Conservation (phyloP, 2,888 invertebrate species). For the Zootermopsis nevadensis region DNA sequence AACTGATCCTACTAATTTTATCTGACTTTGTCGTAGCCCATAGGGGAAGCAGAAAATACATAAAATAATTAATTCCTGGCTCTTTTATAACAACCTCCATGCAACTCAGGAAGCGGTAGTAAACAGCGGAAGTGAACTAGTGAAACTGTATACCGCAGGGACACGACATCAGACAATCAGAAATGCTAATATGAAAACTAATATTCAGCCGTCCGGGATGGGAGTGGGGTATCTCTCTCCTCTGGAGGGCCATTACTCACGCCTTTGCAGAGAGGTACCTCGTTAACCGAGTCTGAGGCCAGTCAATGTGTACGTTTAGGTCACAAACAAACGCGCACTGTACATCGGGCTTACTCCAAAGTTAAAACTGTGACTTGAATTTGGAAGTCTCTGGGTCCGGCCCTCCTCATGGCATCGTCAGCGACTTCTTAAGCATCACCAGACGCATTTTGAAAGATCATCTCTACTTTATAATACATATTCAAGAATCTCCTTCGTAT, state of each 20-base stretch:
- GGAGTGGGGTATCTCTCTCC: background rate
- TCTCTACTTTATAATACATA: no score
- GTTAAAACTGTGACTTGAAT: no score
- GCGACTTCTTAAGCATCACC: no score
- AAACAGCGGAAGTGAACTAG: background rate
- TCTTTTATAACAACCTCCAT: conserved; percentile 8
- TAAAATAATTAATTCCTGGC: conserved; percentile 27
- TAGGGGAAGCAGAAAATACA: conserved; percentile 12
- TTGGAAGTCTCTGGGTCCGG: no score
- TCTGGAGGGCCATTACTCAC: conserved; percentile 7
- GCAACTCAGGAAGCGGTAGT: background rate
- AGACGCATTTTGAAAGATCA: no score
- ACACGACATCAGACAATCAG: background rate
- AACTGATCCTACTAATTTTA: conserved; percentile 22
- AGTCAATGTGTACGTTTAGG: background rate
- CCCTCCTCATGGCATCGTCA: no score
- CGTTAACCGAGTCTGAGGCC: background rate
- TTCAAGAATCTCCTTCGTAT: no score
- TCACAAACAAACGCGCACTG: background rate
- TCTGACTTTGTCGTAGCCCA: background rate
- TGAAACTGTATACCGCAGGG: background rate
- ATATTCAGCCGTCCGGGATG: background rate
- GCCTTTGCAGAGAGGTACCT: background rate
- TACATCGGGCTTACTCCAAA: background rate
- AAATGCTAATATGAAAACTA: conserved; percentile 17